Base-by-base conservation (phyloP, 2,113 vertebrate species). In the Sinocyclocheilus maitianheensis region DNA sequence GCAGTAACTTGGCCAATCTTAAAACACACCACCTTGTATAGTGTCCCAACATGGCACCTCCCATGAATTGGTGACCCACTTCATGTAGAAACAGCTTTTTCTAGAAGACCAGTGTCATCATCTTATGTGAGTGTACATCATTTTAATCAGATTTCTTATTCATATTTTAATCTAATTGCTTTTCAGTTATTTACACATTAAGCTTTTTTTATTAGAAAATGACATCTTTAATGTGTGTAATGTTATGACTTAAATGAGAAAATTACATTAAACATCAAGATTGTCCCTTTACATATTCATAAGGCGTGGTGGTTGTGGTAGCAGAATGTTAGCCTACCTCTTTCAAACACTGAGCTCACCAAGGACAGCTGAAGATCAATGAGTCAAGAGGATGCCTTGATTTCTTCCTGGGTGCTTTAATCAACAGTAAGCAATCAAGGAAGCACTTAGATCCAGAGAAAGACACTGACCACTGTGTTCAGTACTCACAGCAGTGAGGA, bases 371-470 rank as follows among this genome's bases (percentile, higher is more conserved):
- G 80, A 53, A 83, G 85, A 82, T 86, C 60, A 83, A 43, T 75
- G 72, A 76, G 71, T 86, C 85, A 77, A 62, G 80, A 22, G 18
- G 85, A 53, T 83, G 71, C 85, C 60, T 82, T 79, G 81, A 89
- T 88, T 86, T 89, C 85, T 69, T 76, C 65, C 85, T 77, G 55
- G 51, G 51, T 53, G 58, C 71, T 55, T 87, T 85, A 89, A 89
- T 87, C 86, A 82, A 82, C 76, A 69, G 30, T 53, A 43, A 81
- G 84, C 72, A 84, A 80, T 86, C 85, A 83, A 43, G 76, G 43
- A 75, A 72, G 80, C 80, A 60, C 48, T 81, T 74, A 67, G 67
- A 69, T 67, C 46, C 26, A 76, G 62, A 75, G 55, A 53, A 82
- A 43, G 80, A 62, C 46, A 48, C 80, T 63, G 60, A 81, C n/a